These are phyloP conservation scores for Rhyacophila evoluta DNA, from an alignment of 2,888 invertebrate genomes.

Conservation along the genomic window DNA sequence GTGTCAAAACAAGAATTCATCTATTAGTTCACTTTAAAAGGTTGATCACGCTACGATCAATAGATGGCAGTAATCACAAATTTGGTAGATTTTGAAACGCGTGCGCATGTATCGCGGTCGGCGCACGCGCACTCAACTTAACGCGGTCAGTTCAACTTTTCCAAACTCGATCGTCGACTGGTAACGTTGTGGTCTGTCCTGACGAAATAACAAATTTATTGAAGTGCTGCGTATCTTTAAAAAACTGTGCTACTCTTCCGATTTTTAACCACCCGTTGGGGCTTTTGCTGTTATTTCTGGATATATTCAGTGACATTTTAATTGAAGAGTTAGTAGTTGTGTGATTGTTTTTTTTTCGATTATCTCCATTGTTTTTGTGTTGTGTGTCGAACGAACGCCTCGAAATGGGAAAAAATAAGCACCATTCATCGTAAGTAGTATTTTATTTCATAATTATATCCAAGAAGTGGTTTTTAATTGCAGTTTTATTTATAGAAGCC, in stretches of 20 bases:
- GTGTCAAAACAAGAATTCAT: no score
- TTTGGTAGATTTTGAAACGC: neutral
- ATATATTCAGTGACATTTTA: neutral
- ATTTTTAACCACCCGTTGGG: neutral
- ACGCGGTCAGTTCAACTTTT: conserved; percentile 27
- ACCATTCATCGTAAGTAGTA: conserved; percentile 49
- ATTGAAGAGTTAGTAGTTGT: neutral
- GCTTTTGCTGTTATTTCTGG: neutral
- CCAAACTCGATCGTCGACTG: conserved; percentile 22
- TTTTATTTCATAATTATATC: neutral
- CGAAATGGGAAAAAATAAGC: conserved; percentile 51
- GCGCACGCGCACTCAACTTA: neutral
- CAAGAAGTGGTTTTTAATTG: neutral
- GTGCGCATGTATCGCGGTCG: neutral
- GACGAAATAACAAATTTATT: conserved; percentile 23
- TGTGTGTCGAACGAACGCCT: conserved; percentile 11
- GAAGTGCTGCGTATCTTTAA: neutral
- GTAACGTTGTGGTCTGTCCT: conserved; percentile 29
- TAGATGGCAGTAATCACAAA: conserved; percentile 23
- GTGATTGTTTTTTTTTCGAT: conserved; percentile 15
- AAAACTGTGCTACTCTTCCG: neutral
- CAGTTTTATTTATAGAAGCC: neutral
- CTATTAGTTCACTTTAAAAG: no score
- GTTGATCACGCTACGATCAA: neutral
- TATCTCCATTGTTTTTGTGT: conserved; percentile 3